Conservation (phyloP, 2,113 vertebrate genomes). For the Gasterosteus nipponicus region DNA sequence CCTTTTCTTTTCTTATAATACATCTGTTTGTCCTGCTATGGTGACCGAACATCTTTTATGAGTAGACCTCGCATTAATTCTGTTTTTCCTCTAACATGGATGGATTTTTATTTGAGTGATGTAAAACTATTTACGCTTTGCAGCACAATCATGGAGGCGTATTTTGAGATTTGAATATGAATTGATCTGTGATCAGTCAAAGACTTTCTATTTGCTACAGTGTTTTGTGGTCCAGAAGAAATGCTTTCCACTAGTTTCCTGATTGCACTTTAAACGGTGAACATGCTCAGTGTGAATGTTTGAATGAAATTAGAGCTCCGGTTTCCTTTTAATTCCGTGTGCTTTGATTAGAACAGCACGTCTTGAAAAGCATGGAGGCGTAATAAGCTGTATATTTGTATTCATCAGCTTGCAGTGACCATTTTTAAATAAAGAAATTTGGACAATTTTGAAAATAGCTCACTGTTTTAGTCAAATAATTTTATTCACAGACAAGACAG, state of each 20-base stretch:
- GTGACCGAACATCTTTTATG: constrained; percentile 37
- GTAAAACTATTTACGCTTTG: constrained; percentile 14
- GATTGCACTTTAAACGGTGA: constrained; percentile 11
- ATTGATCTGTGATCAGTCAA: constrained; percentile 34
- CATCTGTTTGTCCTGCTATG: constrained; percentile 20
- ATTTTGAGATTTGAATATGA: constrained; percentile 44
- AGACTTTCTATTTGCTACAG: constrained; percentile 33
- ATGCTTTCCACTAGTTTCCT: constrained; percentile 28
- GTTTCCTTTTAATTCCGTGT: constrained; percentile 26
- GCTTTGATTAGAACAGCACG: constrained; percentile 19
- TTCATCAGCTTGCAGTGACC: constrained; percentile 58
- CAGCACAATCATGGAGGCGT: constrained; percentile 31
- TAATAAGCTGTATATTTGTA: constrained; percentile 66
- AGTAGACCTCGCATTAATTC: constrained; percentile 68
- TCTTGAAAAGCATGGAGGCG: constrained; percentile 32
- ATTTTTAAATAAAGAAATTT: constrained; percentile 73
- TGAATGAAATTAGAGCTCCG: constrained; percentile 9
- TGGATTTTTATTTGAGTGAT: constrained; percentile 38
- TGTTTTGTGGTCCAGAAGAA: constrained; percentile 28
- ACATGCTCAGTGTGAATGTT: not conserved
- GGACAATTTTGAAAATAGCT: constrained; percentile 27
- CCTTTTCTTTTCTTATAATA: constrained; percentile 24
- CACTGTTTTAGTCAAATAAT: constrained; percentile 41
- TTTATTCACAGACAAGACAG: constrained; percentile 21
- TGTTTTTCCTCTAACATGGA: constrained; percentile 29